Evolutionary conservation across 2,113 vertebrate genomes (phyloP).

Genomic region (Cottus gobio): DNA sequence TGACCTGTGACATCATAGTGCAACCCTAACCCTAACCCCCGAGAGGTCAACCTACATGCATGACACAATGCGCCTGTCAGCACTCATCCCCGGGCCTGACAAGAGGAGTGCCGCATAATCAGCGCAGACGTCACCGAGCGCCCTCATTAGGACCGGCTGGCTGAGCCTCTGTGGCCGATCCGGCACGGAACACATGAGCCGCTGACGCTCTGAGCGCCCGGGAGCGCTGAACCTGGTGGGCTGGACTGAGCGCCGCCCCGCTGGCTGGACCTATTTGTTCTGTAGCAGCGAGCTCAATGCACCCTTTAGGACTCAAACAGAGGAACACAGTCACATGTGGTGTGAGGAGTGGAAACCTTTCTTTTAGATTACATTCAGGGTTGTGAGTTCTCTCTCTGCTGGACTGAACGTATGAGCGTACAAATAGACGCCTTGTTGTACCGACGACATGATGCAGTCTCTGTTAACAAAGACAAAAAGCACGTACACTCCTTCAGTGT

Average conservation of each 20-base stretch:
- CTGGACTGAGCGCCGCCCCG: slow-evolving; percentile 1
- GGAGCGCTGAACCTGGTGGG: slow-evolving; percentile 5
- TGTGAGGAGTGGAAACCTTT: not conserved
- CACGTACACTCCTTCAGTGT: not conserved
- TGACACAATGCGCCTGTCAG: slow-evolving; percentile 64
- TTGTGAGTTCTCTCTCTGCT: too few relatives aligned
- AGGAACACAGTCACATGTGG: not conserved
- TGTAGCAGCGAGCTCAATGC: not conserved
- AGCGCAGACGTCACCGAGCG: slow-evolving; percentile 36
- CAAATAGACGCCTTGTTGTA: too few relatives aligned
- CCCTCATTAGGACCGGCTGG: slow-evolving; percentile 61
- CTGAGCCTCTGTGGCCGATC: slow-evolving; percentile 54
- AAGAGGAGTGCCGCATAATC: slow-evolving; percentile 50
- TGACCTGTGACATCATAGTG: slow-evolving; percentile 67
- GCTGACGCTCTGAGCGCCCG: slow-evolving; percentile 5
- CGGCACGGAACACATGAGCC: slow-evolving; percentile 27
- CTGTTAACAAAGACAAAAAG: too few relatives aligned
- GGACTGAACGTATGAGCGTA: too few relatives aligned
- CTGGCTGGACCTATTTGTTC: slow-evolving; percentile 6
- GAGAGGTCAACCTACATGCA: slow-evolving; percentile 43
- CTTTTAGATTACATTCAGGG: too few relatives aligned
- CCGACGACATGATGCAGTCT: too few relatives aligned
- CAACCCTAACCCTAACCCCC: slow-evolving; percentile 52
- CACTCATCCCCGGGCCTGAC: slow-evolving; percentile 41
- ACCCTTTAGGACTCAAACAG: not conserved